A percentile compares a stretch with the other conserved stretches of the same genome.
Conservation (phyloP, 2,797 vertebrate species). For the Syndactyla subalaris region DNA sequence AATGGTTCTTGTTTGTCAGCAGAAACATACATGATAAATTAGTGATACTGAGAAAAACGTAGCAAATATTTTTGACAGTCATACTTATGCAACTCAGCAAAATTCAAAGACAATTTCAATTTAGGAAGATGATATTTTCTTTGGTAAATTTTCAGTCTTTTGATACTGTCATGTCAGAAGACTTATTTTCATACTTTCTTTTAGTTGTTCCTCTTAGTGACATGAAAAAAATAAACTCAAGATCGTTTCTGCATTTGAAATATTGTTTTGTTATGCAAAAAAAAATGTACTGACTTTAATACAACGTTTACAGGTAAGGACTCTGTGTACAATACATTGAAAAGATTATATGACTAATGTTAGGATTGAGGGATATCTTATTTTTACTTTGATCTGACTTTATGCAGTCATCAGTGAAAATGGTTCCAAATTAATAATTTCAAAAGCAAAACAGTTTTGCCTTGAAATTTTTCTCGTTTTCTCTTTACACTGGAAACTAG, state of each 20-base stretch:
- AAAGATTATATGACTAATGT: neutral
- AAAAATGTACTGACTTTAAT: neutral
- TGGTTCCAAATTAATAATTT: neutral
- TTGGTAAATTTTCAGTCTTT: neutral
- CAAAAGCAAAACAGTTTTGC: neutral
- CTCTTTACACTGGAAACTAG: neutral
- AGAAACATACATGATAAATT: neutral
- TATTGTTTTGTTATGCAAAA: neutral
- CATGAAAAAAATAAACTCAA: neutral
- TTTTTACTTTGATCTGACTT: neutral
- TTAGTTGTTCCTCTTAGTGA: neutral
- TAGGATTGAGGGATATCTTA: neutral
- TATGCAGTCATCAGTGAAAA: neutral
- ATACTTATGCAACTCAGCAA: neutral
- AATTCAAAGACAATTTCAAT: neutral
- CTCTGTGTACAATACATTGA: neutral
- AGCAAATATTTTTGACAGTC: neutral
- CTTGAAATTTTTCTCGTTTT: neutral
- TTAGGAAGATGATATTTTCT: neutral
- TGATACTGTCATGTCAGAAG: neutral
- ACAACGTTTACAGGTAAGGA: neutral
- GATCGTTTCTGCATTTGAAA: neutral
- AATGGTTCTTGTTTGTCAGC: neutral
- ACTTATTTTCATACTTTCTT: neutral
- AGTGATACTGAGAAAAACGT: neutral